phyloP scores from a whole-genome alignment of 2,888 invertebrate genomes.

The Brachyptera risi region DNA sequence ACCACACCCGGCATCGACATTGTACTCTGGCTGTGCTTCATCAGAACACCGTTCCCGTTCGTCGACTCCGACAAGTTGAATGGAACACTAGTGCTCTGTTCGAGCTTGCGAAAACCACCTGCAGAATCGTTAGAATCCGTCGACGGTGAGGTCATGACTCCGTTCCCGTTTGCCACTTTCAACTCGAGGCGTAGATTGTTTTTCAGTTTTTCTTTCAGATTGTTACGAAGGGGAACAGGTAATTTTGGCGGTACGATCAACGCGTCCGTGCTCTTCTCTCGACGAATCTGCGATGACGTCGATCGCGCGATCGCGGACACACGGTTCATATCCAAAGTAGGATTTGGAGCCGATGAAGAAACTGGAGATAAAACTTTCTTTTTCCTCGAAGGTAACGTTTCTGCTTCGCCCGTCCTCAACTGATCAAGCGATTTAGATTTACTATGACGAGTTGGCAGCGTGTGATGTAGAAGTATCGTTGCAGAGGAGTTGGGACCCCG shows the following conservation, averaged over 20 bases:
- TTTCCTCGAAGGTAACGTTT: constrained; percentile 35
- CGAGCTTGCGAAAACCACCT: constrained; percentile 45
- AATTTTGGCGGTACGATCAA: constrained; percentile 29
- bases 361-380: constrained; percentile 43
- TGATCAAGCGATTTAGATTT: constrained; percentile 73
- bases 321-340: constrained; percentile 42
- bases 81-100: constrained; percentile 61
- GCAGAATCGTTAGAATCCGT: constrained; percentile 34
- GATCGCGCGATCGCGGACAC: constrained; percentile 43
- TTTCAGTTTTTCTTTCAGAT: constrained; percentile 40
- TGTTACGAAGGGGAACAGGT: constrained; percentile 30
- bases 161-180: constrained; percentile 34
- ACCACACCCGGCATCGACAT: constrained; percentile 40
- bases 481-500: constrained; percentile 22
- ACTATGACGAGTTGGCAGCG: constrained; percentile 69
- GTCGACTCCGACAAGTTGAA: constrained; percentile 49
- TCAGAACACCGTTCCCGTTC: constrained; percentile 22
- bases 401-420: constrained; percentile 47
- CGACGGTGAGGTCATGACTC: constrained; percentile 30
- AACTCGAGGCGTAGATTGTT: constrained; percentile 40
- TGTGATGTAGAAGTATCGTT: constrained; percentile 36
- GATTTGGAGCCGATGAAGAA: constrained; percentile 45
- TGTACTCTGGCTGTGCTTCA: constrained; percentile 41
- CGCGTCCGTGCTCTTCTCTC: constrained; percentile 31
- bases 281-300: constrained; percentile 43